These are phyloP conservation scores for Epinotia nisella DNA, from an alignment of 2,888 invertebrate genomes.

Conservation along the genomic window DNA sequence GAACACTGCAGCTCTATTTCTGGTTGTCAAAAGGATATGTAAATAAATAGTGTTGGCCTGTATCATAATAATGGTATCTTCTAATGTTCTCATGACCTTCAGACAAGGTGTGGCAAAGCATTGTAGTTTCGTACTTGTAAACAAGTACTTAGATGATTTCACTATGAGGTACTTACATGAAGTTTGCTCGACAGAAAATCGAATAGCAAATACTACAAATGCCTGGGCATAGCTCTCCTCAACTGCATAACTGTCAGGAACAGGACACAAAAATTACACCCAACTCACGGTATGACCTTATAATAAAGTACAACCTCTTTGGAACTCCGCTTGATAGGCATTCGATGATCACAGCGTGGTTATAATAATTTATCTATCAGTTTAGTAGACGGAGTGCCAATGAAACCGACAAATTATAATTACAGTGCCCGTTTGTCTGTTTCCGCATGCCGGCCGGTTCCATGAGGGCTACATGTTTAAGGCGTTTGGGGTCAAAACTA, in stretches of 20 bases:
- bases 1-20: no score
- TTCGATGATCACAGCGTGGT: neutral
- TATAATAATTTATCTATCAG: neutral
- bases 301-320: neutral
- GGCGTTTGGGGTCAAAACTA: slow-evolving; percentile 37
- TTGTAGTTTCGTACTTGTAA: no score
- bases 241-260: neutral
- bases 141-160: no score
- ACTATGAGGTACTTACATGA: no score
- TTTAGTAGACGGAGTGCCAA: slow-evolving; percentile 11
- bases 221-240: neutral
- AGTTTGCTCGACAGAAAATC: no score
- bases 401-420: slow-evolving; percentile 38
- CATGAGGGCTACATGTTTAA: slow-evolving; percentile 25
- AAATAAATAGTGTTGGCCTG: no score
- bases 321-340: neutral
- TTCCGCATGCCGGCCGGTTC: slow-evolving; percentile 30
- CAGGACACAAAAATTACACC: neutral
- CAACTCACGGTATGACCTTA: neutral
- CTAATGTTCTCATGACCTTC: no score
- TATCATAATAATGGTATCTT: no score
- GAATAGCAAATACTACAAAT: no score
- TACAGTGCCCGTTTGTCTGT: slow-evolving; percentile 34
- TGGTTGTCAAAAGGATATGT: no score
- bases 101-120: no score